Percentiles rank a stretch among this genome's conserved stretches.
phyloP scores from a whole-genome alignment of 1,140 invertebrate species.

The Olivierus martensii region DNA sequence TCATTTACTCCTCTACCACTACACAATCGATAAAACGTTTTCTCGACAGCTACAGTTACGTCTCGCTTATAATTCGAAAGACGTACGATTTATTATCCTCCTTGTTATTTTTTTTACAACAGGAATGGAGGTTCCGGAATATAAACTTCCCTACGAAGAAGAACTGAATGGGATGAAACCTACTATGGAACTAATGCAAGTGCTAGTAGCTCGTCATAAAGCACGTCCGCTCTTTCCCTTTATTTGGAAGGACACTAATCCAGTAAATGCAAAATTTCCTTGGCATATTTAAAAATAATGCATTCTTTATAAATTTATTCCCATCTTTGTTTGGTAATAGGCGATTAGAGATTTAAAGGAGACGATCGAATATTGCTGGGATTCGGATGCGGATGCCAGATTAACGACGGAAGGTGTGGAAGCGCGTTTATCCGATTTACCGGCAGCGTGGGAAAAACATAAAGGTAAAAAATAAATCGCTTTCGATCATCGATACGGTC shows the following conservation, averaged over 20 bases:
- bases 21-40: too few species aligned
- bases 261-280: slow-evolving; percentile 26
- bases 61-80: too few species aligned
- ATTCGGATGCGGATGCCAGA: slow-evolving; percentile 82
- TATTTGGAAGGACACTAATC: slow-evolving; percentile 42
- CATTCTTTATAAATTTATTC: neutral
- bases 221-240: slow-evolving; percentile 58
- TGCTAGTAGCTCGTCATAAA: slow-evolving; percentile 67
- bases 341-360: slow-evolving; percentile 59
- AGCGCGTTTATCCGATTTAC: slow-evolving; percentile 63
- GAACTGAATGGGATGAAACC: slow-evolving; percentile 55
- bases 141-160: slow-evolving; percentile 65
- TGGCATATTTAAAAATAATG: neutral
- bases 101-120: too few species aligned
- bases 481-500: too few species aligned
- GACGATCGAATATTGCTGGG: slow-evolving; percentile 90
- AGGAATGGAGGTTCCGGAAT: slow-evolving; percentile 44
- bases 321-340: slow-evolving; percentile 20
- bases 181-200: slow-evolving; percentile 58
- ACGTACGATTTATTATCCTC: too few species aligned
- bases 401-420: slow-evolving; percentile 79
- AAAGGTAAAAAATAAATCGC: too few species aligned
- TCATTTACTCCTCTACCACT: too few species aligned
- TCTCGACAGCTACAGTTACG: too few species aligned
- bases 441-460: slow-evolving; percentile 37